phyloP scores from a whole-genome alignment of 2,113 vertebrate species.

The Calyptommatus sinebrachiatus region DNA sequence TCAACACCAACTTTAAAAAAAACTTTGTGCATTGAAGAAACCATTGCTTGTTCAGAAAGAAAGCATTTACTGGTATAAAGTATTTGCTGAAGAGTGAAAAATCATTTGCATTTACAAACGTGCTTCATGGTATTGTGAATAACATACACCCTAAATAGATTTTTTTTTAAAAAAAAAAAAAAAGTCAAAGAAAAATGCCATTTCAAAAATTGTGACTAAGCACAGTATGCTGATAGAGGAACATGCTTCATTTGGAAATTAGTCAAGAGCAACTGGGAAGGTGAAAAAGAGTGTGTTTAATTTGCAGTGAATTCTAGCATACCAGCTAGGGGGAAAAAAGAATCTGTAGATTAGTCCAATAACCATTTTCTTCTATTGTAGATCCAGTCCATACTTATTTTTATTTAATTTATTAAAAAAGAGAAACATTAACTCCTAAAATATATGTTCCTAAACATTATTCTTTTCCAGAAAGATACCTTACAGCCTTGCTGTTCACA shows the following conservation, averaged over 20 bases:
- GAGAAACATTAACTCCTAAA: no score
- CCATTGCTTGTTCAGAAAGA: not conserved
- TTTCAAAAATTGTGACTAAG: not conserved
- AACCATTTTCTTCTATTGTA: no score
- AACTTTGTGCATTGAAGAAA: constrained; percentile 16
- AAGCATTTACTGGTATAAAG: not conserved
- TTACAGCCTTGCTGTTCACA: no score
- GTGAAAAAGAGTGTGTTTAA: no score
- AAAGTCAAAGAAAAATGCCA: not conserved
- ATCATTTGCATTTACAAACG: constrained; percentile 16
- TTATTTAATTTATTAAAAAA: no score
- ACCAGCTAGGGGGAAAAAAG: not conserved
- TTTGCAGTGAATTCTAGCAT: not conserved
- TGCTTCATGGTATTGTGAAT: not conserved
- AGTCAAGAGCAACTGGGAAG: not conserved
- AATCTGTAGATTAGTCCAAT: no score
- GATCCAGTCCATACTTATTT: no score
- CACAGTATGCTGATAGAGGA: not conserved
- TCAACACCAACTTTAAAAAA: constrained; percentile 11
- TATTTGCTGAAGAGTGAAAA: not conserved
- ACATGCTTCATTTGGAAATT: not conserved
- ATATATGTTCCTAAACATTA: no score
- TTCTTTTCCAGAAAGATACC: no score
- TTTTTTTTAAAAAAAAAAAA: not conserved
- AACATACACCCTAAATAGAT: not conserved